These are phyloP conservation scores for Montipora capricornis DNA, from an alignment of 64 coral and sea anemone genomes.

Conservation along the genomic window DNA sequence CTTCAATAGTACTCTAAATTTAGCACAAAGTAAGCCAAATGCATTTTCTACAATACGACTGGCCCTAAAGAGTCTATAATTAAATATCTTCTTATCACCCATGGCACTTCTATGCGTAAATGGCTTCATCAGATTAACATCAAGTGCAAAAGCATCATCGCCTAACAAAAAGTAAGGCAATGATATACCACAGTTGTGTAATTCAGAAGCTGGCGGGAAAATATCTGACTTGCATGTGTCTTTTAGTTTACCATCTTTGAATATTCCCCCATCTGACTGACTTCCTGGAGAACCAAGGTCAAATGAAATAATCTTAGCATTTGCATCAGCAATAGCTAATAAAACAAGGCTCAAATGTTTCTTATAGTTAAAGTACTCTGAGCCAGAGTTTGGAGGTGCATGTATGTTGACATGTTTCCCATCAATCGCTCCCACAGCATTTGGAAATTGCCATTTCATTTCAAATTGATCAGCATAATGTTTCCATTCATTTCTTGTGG, in stretches of 20 bases:
- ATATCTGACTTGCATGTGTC: constrained; percentile 22
- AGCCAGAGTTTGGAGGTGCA: no score
- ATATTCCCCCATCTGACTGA: no score
- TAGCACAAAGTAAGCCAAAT: constrained; percentile 73
- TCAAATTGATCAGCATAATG: no score
- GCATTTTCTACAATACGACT: constrained; percentile 28
- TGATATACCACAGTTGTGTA: not conserved
- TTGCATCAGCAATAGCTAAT: no score
- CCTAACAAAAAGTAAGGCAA: not conserved
- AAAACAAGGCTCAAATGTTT: no score
- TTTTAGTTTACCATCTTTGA: not conserved
- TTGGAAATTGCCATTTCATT: no score
- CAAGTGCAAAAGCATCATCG: not conserved
- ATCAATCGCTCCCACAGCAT: no score
- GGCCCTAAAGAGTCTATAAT: no score
- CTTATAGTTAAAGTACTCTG: no score
- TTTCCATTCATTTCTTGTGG: no score
- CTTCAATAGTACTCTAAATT: constrained; percentile 68
- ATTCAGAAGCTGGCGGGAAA: not conserved
- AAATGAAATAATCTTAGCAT: not conserved
- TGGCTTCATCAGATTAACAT: not conserved
- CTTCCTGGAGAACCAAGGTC: not conserved
- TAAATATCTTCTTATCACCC: not conserved
- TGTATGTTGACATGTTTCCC: no score
- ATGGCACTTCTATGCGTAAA: not conserved